Conservation (phyloP, 2,113 vertebrate genomes). For the Pantherophis guttatus region DNA sequence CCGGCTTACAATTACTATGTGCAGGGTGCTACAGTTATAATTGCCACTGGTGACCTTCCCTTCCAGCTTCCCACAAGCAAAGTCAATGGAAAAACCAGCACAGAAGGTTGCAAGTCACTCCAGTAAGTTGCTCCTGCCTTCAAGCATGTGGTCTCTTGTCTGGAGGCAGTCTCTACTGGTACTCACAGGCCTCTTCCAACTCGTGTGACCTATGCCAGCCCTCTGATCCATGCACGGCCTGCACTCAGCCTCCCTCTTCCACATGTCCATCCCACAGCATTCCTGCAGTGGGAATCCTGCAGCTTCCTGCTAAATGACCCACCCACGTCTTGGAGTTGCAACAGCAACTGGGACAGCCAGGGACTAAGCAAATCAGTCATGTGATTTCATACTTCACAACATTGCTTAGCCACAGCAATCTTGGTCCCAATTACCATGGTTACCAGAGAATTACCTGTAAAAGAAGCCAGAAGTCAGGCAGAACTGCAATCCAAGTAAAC, state of each 20-base stretch:
- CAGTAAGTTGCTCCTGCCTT: not conserved
- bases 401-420: not conserved
- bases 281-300: no score
- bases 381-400: not conserved
- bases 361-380: not conserved
- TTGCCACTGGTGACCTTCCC: not conserved
- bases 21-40: not conserved
- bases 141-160: not conserved
- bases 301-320: no score
- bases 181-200: not conserved
- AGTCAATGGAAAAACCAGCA: not conserved
- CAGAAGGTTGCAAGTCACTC: not conserved
- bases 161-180: not conserved
- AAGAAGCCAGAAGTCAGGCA: not conserved
- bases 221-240: not conserved
- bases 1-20: not conserved
- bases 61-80: not conserved
- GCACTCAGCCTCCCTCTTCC: not conserved
- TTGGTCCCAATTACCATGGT: not conserved
- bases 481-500: not conserved
- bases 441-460: not conserved
- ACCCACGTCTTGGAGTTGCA: no score
- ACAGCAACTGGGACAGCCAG: no score
- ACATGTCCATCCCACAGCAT: no score
- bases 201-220: not conserved